Evolutionary conservation across 1,140 invertebrate genomes (phyloP).

Genomic region (Helicorthomorpha holstii): DNA sequence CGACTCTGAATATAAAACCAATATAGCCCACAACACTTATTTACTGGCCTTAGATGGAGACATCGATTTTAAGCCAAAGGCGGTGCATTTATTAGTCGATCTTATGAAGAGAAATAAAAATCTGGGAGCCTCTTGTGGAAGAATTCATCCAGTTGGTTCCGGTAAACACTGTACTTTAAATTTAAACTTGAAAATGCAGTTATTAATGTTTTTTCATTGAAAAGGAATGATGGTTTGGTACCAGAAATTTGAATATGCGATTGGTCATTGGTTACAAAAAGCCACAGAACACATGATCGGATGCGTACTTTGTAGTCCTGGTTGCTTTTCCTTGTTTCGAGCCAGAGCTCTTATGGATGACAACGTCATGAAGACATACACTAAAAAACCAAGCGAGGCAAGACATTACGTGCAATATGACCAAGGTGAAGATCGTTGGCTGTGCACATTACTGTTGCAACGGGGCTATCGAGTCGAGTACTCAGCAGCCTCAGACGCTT

Average conservation of each 20-base stretch:
- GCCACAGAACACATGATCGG: slow-evolving; percentile 47
- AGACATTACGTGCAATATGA: slow-evolving; percentile 43
- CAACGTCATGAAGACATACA: slow-evolving; percentile 40
- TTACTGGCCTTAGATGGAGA: slow-evolving; percentile 36
- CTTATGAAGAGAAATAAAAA: slow-evolving; percentile 35
- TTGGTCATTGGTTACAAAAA: slow-evolving; percentile 49
- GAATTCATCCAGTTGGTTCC: slow-evolving; percentile 34
- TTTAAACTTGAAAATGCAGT: neutral
- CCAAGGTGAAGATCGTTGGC: slow-evolving; percentile 46
- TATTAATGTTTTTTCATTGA: slow-evolving; percentile 3
- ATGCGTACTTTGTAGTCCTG: slow-evolving; percentile 43
- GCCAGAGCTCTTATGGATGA: slow-evolving; percentile 41
- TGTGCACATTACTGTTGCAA: slow-evolving; percentile 43
- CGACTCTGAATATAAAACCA: slow-evolving; percentile 9
- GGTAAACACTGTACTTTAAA: slow-evolving; percentile 24
- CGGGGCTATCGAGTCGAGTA: slow-evolving; percentile 46
- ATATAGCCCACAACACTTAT: slow-evolving; percentile 35
- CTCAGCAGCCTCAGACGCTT: slow-evolving; percentile 43
- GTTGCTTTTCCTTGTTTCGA: slow-evolving; percentile 40
- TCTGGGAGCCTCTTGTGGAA: slow-evolving; percentile 37
- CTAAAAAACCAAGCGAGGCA: slow-evolving; percentile 34
- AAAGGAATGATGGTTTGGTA: slow-evolving; percentile 40
- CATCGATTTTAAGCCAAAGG: slow-evolving; percentile 35
- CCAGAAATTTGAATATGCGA: slow-evolving; percentile 47
- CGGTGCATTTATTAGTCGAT: slow-evolving; percentile 34